Percentiles rank a stretch among this genome's conserved stretches.
phyloP scores from a whole-genome alignment of 2,888 invertebrate genomes.

The Aporophyla lueneburgensis region DNA sequence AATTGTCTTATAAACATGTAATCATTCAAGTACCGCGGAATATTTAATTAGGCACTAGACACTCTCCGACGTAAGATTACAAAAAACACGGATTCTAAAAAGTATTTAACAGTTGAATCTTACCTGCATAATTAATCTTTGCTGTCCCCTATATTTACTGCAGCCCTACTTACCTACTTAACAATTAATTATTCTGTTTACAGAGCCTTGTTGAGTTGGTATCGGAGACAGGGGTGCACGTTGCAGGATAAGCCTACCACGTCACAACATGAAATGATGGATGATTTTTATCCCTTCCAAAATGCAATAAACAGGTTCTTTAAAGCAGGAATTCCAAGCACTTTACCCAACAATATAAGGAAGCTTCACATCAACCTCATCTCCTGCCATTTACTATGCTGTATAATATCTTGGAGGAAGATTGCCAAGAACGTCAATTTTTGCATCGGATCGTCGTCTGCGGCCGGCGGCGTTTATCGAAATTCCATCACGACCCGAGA shows the following conservation, averaged over 20 bases:
- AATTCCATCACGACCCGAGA: slow-evolving; percentile 68
- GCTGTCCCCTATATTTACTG: no score
- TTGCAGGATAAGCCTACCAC: slow-evolving; percentile 17
- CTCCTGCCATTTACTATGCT: slow-evolving; percentile 46
- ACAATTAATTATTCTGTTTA: slow-evolving; percentile 22
- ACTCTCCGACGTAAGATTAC: not conserved
- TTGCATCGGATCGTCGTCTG: slow-evolving; percentile 72
- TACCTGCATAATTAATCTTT: not conserved
- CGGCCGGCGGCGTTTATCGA: slow-evolving; percentile 68
- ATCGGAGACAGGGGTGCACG: slow-evolving; percentile 10
- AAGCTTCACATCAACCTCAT: slow-evolving; percentile 30
- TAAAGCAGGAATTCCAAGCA: slow-evolving; percentile 14
- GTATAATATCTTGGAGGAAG: slow-evolving; percentile 53
- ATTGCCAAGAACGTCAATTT: slow-evolving; percentile 70
- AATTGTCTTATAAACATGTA: not conserved
- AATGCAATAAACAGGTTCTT: slow-evolving; percentile 19
- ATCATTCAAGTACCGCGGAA: not conserved
- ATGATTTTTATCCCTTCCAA: slow-evolving; percentile 5
- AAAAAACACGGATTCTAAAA: not conserved
- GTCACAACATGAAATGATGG: slow-evolving; percentile 11
- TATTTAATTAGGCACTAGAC: not conserved
- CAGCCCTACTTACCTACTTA: not conserved
- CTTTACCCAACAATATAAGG: slow-evolving; percentile 14
- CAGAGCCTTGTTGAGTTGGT: slow-evolving; percentile 1
- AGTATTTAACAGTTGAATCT: no score